phyloP scores from a whole-genome alignment of 1,140 invertebrate genomes.

The Plectrocnemia conspersa region DNA sequence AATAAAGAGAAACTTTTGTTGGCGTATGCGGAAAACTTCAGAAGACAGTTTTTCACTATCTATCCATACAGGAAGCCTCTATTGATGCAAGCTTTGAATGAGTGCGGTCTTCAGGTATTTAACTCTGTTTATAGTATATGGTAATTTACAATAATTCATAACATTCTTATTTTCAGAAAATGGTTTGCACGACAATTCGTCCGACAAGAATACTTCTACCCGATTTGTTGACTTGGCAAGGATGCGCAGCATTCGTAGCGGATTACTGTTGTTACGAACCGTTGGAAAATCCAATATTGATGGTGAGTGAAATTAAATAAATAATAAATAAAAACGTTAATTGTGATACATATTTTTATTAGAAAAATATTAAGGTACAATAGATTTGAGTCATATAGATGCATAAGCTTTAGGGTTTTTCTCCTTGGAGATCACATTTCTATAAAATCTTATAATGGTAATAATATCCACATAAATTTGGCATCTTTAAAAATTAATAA shows the following conservation, averaged over 20 bases:
- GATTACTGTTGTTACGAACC: constrained; percentile 61
- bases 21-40: constrained; percentile 77
- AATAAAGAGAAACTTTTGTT: constrained; percentile 74
- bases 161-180: constrained; percentile 58
- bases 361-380: constrained; percentile 37
- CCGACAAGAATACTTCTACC: constrained; percentile 58
- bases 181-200: constrained; percentile 65
- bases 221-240: constrained; percentile 58
- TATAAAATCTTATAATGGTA: constrained; percentile 35
- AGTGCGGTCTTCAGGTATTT: constrained; percentile 68
- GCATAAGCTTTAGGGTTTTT: constrained; percentile 34
- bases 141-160: background rate
- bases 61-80: constrained; percentile 66
- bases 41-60: constrained; percentile 66
- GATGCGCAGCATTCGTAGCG: constrained; percentile 55
- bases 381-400: constrained; percentile 36
- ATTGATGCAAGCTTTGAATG: constrained; percentile 73
- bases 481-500: constrained; percentile 29
- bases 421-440: constrained; percentile 35
- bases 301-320: constrained; percentile 53
- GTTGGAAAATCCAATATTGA: constrained; percentile 50
- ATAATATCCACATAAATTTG: constrained; percentile 36
- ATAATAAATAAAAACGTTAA: background rate
- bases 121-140: constrained; percentile 2
- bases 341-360: constrained; percentile 26